phyloP scores from a whole-genome alignment of 2,888 invertebrate species.

The Scaptomyza reducta region DNA sequence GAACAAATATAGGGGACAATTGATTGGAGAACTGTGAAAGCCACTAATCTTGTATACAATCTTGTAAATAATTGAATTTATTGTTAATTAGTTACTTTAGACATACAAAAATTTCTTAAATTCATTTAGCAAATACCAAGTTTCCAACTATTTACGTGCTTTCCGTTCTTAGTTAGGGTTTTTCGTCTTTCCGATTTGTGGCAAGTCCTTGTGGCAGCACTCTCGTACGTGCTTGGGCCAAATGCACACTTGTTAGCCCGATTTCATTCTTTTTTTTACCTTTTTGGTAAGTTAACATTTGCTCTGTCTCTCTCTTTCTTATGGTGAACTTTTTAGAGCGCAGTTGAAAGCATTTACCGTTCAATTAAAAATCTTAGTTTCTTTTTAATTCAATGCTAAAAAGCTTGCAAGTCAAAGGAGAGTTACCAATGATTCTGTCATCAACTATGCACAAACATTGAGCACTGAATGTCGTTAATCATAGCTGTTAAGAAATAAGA shows the following conservation, averaged over 20 bases:
- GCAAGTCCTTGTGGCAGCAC: conserved; percentile 6
- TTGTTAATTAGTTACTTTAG: neutral
- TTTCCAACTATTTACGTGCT: neutral
- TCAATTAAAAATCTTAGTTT: neutral
- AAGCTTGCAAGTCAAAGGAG: too few species aligned
- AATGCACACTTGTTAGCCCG: neutral
- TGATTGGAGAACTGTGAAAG: neutral
- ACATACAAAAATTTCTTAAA: neutral
- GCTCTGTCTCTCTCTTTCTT: neutral
- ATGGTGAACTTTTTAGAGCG: conserved; percentile 1
- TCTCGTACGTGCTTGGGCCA: conserved; percentile 24
- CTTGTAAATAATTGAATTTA: neutral
- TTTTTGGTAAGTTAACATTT: neutral
- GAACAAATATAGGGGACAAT: neutral
- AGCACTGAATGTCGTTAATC: too few species aligned
- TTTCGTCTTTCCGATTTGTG: conserved; percentile 30
- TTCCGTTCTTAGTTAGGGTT: neutral
- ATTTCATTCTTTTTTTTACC: neutral
- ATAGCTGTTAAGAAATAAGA: too few species aligned
- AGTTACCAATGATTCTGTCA: too few species aligned
- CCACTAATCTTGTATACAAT: neutral
- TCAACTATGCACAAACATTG: too few species aligned
- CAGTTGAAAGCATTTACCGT: neutral
- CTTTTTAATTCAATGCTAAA: too few species aligned
- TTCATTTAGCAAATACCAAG: neutral